Evolutionary conservation across 2,113 vertebrate genomes (phyloP).

Genomic region (Otolemur garnettii): DNA sequence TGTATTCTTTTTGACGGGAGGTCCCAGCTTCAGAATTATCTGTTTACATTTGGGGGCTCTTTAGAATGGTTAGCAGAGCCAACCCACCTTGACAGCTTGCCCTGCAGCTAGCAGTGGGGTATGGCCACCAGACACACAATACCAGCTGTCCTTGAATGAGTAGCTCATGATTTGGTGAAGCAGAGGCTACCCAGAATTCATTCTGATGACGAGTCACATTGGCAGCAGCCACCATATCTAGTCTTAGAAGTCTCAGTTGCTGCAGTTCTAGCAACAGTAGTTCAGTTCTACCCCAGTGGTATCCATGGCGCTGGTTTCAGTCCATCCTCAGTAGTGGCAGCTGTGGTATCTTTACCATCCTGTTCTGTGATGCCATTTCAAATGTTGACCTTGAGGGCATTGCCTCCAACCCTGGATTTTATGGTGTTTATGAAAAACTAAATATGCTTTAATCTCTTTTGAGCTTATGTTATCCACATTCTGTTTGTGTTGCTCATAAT

Average conservation of each 20-base stretch:
- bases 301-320: neutral
- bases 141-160: neutral
- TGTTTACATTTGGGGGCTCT: neutral
- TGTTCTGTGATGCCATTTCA: neutral
- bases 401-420: neutral
- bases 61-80: neutral
- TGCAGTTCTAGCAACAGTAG: neutral
- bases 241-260: neutral
- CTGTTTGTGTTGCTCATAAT: conserved; percentile 45
- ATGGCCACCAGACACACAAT: neutral
- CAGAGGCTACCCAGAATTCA: neutral
- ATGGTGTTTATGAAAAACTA: neutral
- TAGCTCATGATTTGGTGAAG: neutral
- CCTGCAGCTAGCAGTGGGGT: neutral
- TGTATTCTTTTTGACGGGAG: neutral
- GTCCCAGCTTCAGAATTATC: neutral
- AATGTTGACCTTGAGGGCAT: neutral
- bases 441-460: neutral
- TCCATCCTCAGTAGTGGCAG: neutral
- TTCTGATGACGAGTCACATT: neutral
- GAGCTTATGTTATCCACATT: neutral
- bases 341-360: neutral
- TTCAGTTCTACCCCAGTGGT: neutral
- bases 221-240: neutral
- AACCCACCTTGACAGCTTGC: neutral